Percentiles rank a stretch among this genome's conserved stretches.
Conservation (phyloP, 2,888 invertebrate genomes). For the Crepidodera aurea region DNA sequence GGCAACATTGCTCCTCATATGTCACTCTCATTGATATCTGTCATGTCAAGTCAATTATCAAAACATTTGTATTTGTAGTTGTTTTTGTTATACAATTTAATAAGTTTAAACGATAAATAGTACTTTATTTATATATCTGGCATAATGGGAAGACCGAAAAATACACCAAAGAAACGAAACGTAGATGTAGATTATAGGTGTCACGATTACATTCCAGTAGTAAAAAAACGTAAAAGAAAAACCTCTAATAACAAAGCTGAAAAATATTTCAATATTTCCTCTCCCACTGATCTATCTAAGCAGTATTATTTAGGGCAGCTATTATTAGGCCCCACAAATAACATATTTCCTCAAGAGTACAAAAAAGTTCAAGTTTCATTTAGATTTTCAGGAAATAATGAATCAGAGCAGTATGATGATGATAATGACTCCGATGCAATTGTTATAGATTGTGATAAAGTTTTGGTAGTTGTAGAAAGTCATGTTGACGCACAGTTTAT, state of each 20-base stretch:
- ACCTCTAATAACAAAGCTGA: constrained; percentile 8
- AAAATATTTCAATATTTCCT: constrained; percentile 28
- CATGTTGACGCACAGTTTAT: constrained; percentile 45
- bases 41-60: no score
- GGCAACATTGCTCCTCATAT: no score
- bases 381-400: constrained; percentile 29
- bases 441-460: constrained; percentile 44
- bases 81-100: no score
- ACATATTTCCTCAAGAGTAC: constrained; percentile 50
- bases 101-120: no score
- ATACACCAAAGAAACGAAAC: constrained; percentile 32
- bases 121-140: not conserved
- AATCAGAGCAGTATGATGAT: constrained; percentile 13
- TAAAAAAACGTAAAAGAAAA: constrained; percentile 38
- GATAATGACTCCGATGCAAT: constrained; percentile 36
- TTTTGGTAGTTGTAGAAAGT: constrained; percentile 41
- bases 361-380: constrained; percentile 47
- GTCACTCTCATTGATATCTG: no score
- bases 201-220: constrained; percentile 38
- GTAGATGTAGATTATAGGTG: constrained; percentile 27
- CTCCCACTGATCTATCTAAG: constrained; percentile 35
- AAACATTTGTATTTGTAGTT: no score
- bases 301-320: constrained; percentile 49
- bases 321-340: constrained; percentile 50
- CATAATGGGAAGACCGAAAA: constrained; percentile 28